Evolutionary conservation across 2,888 invertebrate species (phyloP).

Genomic region (Drosophila prostipennis): DNA sequence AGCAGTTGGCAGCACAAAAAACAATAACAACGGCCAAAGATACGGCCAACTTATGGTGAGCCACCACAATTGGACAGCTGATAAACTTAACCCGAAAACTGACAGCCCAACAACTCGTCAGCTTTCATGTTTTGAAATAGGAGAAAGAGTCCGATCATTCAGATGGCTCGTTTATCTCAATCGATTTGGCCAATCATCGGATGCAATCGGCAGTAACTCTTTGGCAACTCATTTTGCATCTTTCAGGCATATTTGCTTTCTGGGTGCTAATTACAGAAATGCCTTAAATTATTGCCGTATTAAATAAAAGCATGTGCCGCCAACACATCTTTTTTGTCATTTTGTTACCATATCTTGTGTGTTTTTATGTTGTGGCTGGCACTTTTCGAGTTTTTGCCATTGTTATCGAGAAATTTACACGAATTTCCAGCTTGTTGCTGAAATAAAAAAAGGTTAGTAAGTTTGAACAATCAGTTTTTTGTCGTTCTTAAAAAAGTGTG

Average conservation of each 20-base stretch:
- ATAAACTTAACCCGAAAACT: constrained; percentile 37
- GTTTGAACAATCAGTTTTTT: constrained; percentile 65
- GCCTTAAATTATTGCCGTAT: constrained; percentile 17
- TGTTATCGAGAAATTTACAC: constrained; percentile 73
- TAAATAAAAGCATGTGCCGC: constrained; percentile 31
- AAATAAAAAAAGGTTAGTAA: constrained; percentile 42
- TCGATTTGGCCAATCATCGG: constrained; percentile 31
- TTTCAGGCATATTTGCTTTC: constrained; percentile 4
- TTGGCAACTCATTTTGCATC: constrained; percentile 17
- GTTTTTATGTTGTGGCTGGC: constrained; percentile 54
- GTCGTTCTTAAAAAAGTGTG: constrained; percentile 18
- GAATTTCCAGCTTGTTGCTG: constrained; percentile 78
- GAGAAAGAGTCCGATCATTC: constrained; percentile 23
- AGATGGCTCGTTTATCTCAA: constrained; percentile 14
- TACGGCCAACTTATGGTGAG: not conserved
- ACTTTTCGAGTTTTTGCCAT: constrained; percentile 48
- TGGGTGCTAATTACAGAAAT: constrained; percentile 22
- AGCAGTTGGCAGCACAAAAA: constrained; percentile 35
- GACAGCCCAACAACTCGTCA: constrained; percentile 8
- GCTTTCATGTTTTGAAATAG: constrained; percentile 26
- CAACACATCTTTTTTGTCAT: constrained; percentile 10
- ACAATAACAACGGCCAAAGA: constrained; percentile 14
- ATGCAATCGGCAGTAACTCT: constrained; percentile 18
- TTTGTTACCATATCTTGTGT: constrained; percentile 17
- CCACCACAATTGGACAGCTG: constrained; percentile 28